Conservation (phyloP, 2,113 vertebrate genomes). For the Myrmecobius fasciatus region DNA sequence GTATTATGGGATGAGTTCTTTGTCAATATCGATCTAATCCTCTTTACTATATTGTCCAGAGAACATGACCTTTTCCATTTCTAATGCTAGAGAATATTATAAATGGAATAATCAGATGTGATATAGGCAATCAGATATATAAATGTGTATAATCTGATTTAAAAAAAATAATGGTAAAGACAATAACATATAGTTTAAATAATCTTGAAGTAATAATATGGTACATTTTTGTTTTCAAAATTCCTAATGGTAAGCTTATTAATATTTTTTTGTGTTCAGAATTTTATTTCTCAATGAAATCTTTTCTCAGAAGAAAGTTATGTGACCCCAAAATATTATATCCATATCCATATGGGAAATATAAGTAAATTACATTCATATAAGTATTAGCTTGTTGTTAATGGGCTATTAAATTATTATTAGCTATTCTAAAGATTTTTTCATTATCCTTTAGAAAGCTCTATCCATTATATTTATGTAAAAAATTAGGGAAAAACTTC, state of each 20-base stretch:
- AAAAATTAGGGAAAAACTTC: background rate
- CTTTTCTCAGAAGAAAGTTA: background rate
- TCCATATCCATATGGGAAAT: background rate
- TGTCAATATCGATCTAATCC: background rate
- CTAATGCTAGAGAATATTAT: background rate
- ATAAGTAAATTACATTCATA: background rate
- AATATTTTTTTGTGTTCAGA: background rate
- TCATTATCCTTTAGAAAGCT: background rate
- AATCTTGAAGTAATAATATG: background rate
- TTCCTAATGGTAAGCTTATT: background rate
- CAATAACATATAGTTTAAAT: slow-evolving; percentile 2
- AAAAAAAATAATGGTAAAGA: background rate
- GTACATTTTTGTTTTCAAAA: background rate
- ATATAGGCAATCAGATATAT: no score
- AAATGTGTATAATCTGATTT: background rate
- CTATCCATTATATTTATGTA: background rate
- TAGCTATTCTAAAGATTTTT: background rate
- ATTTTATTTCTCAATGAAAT: background rate
- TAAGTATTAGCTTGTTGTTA: background rate
- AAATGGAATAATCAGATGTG: background rate
- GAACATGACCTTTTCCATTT: background rate
- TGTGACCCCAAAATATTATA: background rate
- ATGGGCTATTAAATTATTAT: no score
- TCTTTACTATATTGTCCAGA: background rate
- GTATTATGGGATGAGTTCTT: background rate